Conservation (phyloP, 2,113 vertebrate genomes). For the Origma solitaria region DNA sequence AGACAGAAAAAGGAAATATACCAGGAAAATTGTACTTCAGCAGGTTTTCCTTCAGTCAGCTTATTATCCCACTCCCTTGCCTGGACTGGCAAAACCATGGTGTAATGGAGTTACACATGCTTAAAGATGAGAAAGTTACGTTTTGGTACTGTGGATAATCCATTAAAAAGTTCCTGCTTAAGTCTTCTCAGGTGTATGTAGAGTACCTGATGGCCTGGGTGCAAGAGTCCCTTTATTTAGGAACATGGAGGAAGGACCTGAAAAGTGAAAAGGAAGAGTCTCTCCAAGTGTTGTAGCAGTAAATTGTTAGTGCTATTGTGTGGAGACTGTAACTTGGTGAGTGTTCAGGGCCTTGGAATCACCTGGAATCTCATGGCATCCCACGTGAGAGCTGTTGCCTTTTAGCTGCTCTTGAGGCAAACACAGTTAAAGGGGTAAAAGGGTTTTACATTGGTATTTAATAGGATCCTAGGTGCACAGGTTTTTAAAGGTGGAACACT, state of each 20-base stretch:
- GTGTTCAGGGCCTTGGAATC: fast-evolving
- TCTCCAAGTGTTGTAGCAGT: neutral
- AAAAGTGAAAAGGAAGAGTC: neutral
- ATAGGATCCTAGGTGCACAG: too few species aligned
- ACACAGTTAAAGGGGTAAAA: too few species aligned
- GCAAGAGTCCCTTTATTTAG: neutral
- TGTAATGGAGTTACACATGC: neutral
- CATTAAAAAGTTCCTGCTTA: neutral
- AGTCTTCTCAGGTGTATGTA: fast-evolving
- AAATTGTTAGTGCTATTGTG: neutral
- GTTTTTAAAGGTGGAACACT: too few species aligned
- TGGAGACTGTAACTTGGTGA: neutral
- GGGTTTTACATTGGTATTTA: too few species aligned
- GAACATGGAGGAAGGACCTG: neutral
- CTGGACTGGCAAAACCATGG: neutral
- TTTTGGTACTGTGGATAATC: neutral
- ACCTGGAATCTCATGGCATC: neutral
- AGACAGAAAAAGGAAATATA: neutral
- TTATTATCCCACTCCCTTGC: neutral
- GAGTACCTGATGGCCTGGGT: neutral
- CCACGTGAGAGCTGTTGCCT: too few species aligned
- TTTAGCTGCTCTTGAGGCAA: too few species aligned
- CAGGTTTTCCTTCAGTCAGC: neutral
- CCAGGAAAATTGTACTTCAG: neutral
- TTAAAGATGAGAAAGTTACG: neutral